Evolutionary conservation across 2,797 vertebrate genomes (phyloP).

Genomic region (Enteromius treurensis): DNA sequence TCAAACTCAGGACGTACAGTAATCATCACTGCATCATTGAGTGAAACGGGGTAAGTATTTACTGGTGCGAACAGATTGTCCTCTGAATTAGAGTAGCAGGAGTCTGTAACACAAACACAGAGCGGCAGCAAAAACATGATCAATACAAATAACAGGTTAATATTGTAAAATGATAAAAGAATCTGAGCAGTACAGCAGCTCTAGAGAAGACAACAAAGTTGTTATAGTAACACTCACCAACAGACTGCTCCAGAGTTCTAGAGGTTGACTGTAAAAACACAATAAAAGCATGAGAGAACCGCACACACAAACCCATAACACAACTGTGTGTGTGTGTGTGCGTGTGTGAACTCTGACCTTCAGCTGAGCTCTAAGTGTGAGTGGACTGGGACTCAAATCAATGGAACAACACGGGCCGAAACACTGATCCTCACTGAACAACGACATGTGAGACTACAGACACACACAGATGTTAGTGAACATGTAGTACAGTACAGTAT

Average conservation of each 20-base stretch:
- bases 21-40: neutral
- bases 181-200: neutral
- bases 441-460: constrained; percentile 75
- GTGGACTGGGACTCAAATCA: constrained; percentile 64
- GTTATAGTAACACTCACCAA: constrained; percentile 63
- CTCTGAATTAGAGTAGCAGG: constrained; percentile 73
- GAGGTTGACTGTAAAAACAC: constrained; percentile 66
- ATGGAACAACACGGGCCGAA: constrained; percentile 79
- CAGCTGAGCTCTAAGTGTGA: constrained; percentile 47
- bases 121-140: neutral
- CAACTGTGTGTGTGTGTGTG: neutral
- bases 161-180: neutral
- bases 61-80: constrained; percentile 74
- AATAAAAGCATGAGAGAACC: neutral
- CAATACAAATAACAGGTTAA: neutral
- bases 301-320: neutral
- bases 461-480: constrained; percentile 10
- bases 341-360: constrained; percentile 67
- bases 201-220: too few species aligned
- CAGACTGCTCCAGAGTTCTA: constrained; percentile 68
- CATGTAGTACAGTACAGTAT: too few species aligned
- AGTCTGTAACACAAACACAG: constrained; percentile 65
- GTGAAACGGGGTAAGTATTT: constrained; percentile 50
- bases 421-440: constrained; percentile 81
- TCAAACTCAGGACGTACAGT: neutral